Evolutionary conservation across 2,888 invertebrate genomes (phyloP).

Genomic region (Penaeus monodon): DNA sequence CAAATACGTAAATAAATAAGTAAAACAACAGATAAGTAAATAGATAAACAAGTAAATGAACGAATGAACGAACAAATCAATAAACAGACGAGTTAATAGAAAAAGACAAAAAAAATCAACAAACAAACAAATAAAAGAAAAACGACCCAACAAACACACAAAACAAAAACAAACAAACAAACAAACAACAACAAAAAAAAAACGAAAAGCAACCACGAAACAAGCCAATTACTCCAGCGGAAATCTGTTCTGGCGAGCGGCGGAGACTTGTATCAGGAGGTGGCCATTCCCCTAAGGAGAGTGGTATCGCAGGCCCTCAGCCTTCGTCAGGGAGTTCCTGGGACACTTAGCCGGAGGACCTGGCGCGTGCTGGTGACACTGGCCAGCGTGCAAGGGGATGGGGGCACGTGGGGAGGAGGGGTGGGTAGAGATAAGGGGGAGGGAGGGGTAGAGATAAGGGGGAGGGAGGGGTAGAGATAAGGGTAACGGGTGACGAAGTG

Average conservation of each 20-base stretch:
- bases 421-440: background rate
- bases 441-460: background rate
- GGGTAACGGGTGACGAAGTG: background rate
- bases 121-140: no score
- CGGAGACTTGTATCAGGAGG: background rate
- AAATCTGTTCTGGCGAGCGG: background rate
- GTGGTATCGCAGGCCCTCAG: constrained; percentile 2
- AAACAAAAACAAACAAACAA: no score
- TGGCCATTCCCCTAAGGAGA: constrained; percentile 9
- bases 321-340: constrained; percentile 9
- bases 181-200: no score
- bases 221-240: no score
- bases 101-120: no score
- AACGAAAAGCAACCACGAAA: no score
- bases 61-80: no score
- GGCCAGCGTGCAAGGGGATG: background rate
- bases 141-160: no score
- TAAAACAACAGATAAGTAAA: no score
- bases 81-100: no score
- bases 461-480: background rate
- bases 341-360: constrained; percentile 3
- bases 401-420: background rate
- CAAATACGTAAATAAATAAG: no score
- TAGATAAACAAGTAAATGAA: no score
- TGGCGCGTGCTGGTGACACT: constrained; percentile 29